Evolutionary conservation across 1,140 invertebrate species (phyloP).

Genomic region (Zaprionus kolodkinae): DNA sequence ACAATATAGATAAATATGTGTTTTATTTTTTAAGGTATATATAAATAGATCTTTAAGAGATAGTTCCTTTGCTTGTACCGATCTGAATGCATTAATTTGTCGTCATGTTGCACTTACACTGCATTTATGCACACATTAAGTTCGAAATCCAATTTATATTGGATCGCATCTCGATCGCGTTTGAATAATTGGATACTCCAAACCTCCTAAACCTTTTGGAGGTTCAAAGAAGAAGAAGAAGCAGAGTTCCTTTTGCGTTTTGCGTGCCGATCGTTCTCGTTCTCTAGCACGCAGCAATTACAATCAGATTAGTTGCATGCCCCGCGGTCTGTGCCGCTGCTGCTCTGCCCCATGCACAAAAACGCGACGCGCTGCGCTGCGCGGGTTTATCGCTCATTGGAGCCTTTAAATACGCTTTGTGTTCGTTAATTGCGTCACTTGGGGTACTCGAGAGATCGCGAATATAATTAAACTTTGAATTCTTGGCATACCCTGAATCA

Average conservation of each 20-base stretch:
- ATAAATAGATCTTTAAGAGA: background rate
- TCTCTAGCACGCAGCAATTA: constrained; percentile 74
- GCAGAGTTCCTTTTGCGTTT: constrained; percentile 42
- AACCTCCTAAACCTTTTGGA: constrained; percentile 17
- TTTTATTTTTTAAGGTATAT: background rate
- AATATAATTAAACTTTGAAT: background rate
- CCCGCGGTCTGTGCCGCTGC: constrained; percentile 31
- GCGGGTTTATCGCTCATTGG: constrained; percentile 34
- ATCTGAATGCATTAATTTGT: background rate
- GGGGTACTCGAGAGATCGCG: background rate
- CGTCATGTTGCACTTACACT: constrained; percentile 3
- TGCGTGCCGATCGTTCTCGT: constrained; percentile 55
- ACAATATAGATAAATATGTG: constrained; percentile 1
- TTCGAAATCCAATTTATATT: constrained; percentile 63
- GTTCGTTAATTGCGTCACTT: constrained; percentile 11
- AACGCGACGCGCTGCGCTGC: constrained; percentile 12
- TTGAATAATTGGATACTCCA: constrained; percentile 65
- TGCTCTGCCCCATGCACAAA: constrained; percentile 33
- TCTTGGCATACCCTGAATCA: background rate
- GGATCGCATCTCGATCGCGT: constrained; percentile 64
- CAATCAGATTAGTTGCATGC: constrained; percentile 78
- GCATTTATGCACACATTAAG: constrained; percentile 32
- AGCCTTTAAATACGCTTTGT: constrained; percentile 11
- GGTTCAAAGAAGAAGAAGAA: constrained; percentile 30
- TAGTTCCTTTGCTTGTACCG: background rate